phyloP scores from a whole-genome alignment of 2,113 vertebrate genomes.

The Tragelaphus imberbis region DNA sequence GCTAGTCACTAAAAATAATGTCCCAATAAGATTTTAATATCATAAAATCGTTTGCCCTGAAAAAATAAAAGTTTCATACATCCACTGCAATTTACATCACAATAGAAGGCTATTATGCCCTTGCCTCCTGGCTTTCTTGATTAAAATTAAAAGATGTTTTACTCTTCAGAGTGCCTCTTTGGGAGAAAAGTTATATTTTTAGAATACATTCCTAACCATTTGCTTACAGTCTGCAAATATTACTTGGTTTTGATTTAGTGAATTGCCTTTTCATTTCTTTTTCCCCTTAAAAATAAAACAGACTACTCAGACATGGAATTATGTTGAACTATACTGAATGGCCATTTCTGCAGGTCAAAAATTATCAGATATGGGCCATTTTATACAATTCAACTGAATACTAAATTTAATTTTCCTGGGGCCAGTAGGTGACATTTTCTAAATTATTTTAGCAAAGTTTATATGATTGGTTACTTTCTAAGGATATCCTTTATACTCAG shows the following conservation, averaged over 20 bases:
- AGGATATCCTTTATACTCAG: neutral
- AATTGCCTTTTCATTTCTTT: neutral
- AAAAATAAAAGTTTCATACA: neutral
- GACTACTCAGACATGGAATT: neutral
- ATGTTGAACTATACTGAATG: neutral
- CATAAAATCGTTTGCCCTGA: neutral
- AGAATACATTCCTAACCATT: neutral
- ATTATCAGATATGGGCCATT: neutral
- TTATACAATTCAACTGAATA: neutral
- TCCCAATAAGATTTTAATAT: neutral
- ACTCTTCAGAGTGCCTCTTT: neutral
- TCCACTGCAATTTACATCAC: neutral
- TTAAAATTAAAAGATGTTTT: constrained; percentile 19
- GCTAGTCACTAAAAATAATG: neutral
- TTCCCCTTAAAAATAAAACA: neutral
- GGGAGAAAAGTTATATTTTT: neutral
- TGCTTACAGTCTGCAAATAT: neutral
- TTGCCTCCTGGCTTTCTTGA: neutral
- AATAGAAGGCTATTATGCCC: neutral
- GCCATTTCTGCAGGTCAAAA: neutral
- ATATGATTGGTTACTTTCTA: neutral
- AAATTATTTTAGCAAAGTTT: neutral
- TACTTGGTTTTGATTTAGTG: neutral
- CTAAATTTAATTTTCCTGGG: neutral
- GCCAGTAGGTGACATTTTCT: neutral